phyloP scores from a whole-genome alignment of 2,888 invertebrate species.

The Eueremaeus valkanovi region DNA sequence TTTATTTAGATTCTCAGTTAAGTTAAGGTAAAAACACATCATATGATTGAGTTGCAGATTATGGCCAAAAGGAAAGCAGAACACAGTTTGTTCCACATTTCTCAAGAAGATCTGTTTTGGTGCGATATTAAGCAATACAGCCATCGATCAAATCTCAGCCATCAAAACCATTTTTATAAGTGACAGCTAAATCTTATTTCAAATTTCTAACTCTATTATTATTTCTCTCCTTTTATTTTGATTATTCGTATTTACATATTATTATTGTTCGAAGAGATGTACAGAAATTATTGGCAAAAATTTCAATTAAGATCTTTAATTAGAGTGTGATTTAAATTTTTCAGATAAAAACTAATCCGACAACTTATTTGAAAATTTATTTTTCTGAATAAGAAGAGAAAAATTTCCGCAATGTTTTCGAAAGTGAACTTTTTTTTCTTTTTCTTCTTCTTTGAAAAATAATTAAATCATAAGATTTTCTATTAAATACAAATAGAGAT shows the following conservation, averaged over 20 bases:
- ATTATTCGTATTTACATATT: too few species aligned
- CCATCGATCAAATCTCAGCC: slow-evolving; percentile 9
- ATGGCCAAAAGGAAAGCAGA: slow-evolving; percentile 11
- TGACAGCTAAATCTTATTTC: background rate
- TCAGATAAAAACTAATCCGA: background rate
- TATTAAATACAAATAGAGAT: slow-evolving; percentile 17
- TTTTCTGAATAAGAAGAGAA: background rate
- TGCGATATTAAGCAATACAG: slow-evolving; percentile 33
- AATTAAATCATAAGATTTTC: slow-evolving; percentile 19
- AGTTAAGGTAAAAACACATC: slow-evolving; percentile 33
- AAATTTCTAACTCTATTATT: background rate
- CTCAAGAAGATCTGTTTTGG: slow-evolving; percentile 15
- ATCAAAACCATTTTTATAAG: background rate
- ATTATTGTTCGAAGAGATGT: too few species aligned
- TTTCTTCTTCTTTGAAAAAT: background rate
- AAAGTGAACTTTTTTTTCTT: background rate
- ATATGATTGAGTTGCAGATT: slow-evolving; percentile 32
- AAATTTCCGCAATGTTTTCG: background rate
- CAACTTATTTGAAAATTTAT: background rate
- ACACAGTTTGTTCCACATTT: slow-evolving; percentile 29
- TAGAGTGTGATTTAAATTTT: background rate
- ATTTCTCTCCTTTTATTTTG: too few species aligned
- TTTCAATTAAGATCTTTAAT: too few species aligned
- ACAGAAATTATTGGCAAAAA: too few species aligned
- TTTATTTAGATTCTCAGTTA: slow-evolving; percentile 26